Evolutionary conservation across 2,113 vertebrate species (phyloP).

Genomic region (Gulo gulo): DNA sequence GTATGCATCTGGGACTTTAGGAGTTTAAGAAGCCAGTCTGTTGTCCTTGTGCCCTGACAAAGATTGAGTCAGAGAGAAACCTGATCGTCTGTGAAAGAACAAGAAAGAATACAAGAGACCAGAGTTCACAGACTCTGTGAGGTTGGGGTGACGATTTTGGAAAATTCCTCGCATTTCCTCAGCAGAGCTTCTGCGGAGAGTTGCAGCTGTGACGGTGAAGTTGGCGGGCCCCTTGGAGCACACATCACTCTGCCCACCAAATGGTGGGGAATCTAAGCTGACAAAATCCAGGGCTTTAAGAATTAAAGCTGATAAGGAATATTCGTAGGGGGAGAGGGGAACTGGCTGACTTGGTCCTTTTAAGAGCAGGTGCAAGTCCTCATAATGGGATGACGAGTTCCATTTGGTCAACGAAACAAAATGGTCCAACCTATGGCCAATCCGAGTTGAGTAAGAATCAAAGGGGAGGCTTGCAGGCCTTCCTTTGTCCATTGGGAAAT

Average conservation of each 20-base stretch:
- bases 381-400: constrained; percentile 35
- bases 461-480: background rate
- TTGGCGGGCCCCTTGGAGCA: background rate
- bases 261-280: constrained; percentile 37
- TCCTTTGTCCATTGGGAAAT: background rate
- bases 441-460: background rate
- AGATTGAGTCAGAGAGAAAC: constrained; percentile 63
- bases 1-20: background rate
- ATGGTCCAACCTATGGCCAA: constrained; percentile 7
- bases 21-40: constrained; percentile 19
- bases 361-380: constrained; percentile 64
- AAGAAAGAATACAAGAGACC: background rate
- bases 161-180: constrained; percentile 71
- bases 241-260: constrained; percentile 46
- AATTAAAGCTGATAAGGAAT: constrained; percentile 41
- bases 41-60: constrained; percentile 39
- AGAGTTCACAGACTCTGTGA: constrained; percentile 67
- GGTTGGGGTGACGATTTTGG: constrained; percentile 43
- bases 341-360: constrained; percentile 5
- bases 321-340: constrained; percentile 12
- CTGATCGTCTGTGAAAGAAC: constrained; percentile 67
- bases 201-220: constrained; percentile 63
- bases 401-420: constrained; percentile 60
- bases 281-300: constrained; percentile 40
- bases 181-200: background rate